phyloP scores from a whole-genome alignment of 2,888 invertebrate genomes.

The Eilema sororculum region DNA sequence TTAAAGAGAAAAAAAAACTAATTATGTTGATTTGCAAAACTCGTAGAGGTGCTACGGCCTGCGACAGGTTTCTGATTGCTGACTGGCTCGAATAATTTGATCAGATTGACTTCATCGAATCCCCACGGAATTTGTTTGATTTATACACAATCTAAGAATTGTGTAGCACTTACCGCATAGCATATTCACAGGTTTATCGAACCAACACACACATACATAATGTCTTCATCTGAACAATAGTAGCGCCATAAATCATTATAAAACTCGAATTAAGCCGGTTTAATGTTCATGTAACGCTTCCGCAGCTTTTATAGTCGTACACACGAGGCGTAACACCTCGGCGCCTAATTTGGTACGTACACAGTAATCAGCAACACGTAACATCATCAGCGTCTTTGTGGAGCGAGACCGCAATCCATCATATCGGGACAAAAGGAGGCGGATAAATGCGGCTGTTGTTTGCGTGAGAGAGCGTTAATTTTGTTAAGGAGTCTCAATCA shows the following conservation, averaged over 20 bases:
- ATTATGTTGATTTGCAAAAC: constrained; percentile 24
- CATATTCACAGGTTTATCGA: constrained; percentile 24
- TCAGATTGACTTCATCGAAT: constrained; percentile 64
- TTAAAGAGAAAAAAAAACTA: background rate
- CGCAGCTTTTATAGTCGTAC: constrained; percentile 60
- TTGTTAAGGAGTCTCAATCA: constrained; percentile 86
- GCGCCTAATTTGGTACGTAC: constrained; percentile 74
- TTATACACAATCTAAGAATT: constrained; percentile 57
- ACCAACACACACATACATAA: constrained; percentile 34
- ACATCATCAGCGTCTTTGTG: constrained; percentile 80
- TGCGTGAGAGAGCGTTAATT: constrained; percentile 84
- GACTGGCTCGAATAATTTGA: constrained; percentile 66
- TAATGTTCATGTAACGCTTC: constrained; percentile 73
- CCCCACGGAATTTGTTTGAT: constrained; percentile 62
- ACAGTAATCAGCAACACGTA: constrained; percentile 80
- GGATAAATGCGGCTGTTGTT: constrained; percentile 77
- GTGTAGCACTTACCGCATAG: constrained; percentile 37
- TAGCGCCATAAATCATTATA: constrained; percentile 75
- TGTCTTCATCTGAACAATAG: constrained; percentile 62
- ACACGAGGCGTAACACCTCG: constrained; percentile 65
- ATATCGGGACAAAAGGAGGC: constrained; percentile 82
- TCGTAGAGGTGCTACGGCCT: constrained; percentile 64
- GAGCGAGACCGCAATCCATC: constrained; percentile 83
- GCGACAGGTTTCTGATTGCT: constrained; percentile 65
- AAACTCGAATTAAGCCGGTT: constrained; percentile 70